Evolutionary conservation across 2,888 invertebrate species (phyloP).

Genomic region (Parnassius apollo): DNA sequence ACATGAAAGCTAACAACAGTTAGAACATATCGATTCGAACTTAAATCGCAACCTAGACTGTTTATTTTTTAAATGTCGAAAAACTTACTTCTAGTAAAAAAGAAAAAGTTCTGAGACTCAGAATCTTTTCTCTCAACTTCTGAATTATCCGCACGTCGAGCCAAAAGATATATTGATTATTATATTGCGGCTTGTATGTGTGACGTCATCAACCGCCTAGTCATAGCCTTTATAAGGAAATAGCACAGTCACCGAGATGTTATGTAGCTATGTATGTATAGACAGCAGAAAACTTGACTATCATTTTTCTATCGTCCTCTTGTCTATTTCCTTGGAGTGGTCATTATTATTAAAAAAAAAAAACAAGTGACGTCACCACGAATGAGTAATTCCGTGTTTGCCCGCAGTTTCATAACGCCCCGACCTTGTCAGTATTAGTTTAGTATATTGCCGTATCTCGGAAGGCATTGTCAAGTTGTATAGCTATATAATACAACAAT

Average conservation of each 20-base stretch:
- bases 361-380: slow-evolving; percentile 26
- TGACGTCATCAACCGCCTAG: neutral
- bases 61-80: too few species aligned
- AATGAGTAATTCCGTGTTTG: slow-evolving; percentile 10
- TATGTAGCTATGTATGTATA: too few species aligned
- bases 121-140: too few species aligned
- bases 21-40: too few species aligned
- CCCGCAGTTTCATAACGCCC: slow-evolving; percentile 3
- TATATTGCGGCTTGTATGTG: neutral
- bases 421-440: neutral
- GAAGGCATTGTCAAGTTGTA: slow-evolving; percentile 1
- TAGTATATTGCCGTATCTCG: slow-evolving; percentile 1
- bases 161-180: too few species aligned
- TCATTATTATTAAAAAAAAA: slow-evolving; percentile 25
- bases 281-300: neutral
- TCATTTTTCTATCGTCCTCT: neutral
- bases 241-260: too few species aligned
- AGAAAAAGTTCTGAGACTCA: too few species aligned
- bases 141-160: neutral
- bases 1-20: too few species aligned
- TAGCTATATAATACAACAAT: neutral
- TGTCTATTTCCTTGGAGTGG: slow-evolving; percentile 5
- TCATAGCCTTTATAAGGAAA: too few species aligned
- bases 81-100: too few species aligned
- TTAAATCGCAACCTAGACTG: too few species aligned